A percentile compares a stretch with the other conserved stretches of the same genome.
Conservation (phyloP, 2,113 vertebrate genomes). For the Microcebus lehilahytsara region DNA sequence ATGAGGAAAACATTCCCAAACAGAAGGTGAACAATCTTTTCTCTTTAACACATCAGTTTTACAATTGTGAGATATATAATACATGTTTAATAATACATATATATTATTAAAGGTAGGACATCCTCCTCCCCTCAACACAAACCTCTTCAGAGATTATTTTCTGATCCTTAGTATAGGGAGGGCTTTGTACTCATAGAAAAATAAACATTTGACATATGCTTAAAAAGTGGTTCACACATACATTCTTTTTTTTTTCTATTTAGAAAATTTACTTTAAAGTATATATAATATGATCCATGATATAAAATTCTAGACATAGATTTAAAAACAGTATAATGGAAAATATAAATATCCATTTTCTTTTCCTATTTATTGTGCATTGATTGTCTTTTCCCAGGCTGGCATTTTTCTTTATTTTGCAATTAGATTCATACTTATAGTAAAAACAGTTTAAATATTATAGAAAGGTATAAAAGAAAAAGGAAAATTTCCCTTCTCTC, state of each 20-base stretch:
- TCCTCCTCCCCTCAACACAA: neutral
- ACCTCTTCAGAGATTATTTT: neutral
- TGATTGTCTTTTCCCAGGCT: conserved; percentile 24
- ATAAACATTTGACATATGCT: neutral
- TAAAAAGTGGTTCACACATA: neutral
- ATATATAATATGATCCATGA: neutral
- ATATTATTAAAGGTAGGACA: neutral
- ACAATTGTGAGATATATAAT: neutral
- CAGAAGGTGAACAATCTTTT: neutral
- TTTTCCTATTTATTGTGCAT: conserved; percentile 8
- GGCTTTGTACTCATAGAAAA: neutral
- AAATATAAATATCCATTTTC: conserved; percentile 52
- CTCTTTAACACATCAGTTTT: neutral
- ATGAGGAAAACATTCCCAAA: neutral
- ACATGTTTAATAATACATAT: neutral
- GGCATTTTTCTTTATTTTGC: conserved; percentile 35
- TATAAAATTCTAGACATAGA: conserved; percentile 34
- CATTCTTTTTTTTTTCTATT: neutral
- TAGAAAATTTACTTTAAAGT: conserved; percentile 61
- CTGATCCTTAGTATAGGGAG: neutral
- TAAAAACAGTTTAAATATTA: conserved; percentile 48
- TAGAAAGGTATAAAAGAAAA: conserved; percentile 13
- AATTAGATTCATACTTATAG: conserved; percentile 25
- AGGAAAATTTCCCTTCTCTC: neutral
- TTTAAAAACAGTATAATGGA: conserved; percentile 38